These are phyloP conservation scores for Criorhina ranunculi DNA, from an alignment of 2,888 invertebrate genomes.

Conservation along the genomic window DNA sequence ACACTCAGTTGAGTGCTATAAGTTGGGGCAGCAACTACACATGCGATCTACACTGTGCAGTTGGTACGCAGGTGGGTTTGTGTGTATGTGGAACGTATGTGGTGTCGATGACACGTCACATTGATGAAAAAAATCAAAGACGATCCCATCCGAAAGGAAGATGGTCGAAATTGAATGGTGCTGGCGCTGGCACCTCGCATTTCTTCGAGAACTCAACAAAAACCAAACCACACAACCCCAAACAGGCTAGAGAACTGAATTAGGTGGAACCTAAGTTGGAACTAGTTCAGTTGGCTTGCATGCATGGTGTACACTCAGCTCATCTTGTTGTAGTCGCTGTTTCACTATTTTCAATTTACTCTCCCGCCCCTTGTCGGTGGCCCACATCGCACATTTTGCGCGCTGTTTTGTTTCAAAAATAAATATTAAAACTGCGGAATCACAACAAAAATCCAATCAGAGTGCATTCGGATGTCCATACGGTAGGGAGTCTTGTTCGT, in stretches of 20 bases:
- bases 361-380: conserved; percentile 5
- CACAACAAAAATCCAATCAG: conserved; percentile 71
- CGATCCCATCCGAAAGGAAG: not conserved
- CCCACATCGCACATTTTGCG: conserved; percentile 22
- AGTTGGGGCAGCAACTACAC: conserved; percentile 73
- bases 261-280: conserved; percentile 52
- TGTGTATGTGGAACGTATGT: conserved; percentile 36
- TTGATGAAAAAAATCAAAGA: not conserved
- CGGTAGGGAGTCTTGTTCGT: conserved; percentile 40
- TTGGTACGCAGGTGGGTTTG: conserved; percentile 49
- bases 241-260: not conserved
- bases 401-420: conserved; percentile 51
- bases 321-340: conserved; percentile 12
- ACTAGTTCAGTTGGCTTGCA: conserved; percentile 31
- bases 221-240: conserved; percentile 42
- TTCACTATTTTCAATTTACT: conserved; percentile 39
- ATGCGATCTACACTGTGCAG: conserved; percentile 57
- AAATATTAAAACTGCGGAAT: conserved; percentile 65
- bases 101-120: conserved; percentile 22
- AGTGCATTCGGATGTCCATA: conserved; percentile 69
- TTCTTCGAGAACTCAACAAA: conserved; percentile 6
- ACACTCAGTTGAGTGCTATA: conserved; percentile 74
- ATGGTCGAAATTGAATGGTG: not conserved
- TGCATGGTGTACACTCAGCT: conserved; percentile 14
- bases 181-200: too few relatives aligned